These are phyloP conservation scores for Ochropleura plecta DNA, from an alignment of 2,888 invertebrate genomes.

Conservation along the genomic window DNA sequence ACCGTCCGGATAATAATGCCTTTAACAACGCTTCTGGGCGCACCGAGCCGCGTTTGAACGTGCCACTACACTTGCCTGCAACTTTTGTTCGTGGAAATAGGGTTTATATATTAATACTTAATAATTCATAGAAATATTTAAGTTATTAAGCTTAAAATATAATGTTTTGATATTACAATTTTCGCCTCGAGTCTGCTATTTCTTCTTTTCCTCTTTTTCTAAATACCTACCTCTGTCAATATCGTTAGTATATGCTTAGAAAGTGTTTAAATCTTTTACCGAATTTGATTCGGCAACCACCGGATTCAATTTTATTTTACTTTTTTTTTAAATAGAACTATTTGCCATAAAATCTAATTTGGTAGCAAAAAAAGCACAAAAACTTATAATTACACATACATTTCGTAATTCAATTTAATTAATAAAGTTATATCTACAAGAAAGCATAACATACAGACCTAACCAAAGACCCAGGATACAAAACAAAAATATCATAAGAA, in stretches of 20 bases:
- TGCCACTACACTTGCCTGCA: constrained; percentile 55
- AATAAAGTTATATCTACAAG: neutral
- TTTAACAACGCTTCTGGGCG: constrained; percentile 86
- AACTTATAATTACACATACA: neutral
- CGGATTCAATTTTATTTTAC: no score
- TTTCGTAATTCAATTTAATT: neutral
- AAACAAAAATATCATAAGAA: neutral
- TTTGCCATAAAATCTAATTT: neutral
- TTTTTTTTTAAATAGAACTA: no score
- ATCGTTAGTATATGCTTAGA: neutral
- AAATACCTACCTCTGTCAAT: neutral
- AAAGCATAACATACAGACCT: neutral
- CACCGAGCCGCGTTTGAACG: constrained; percentile 47
- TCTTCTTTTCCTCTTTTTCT: neutral
- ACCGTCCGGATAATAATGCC: constrained; percentile 90
- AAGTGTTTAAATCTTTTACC: neutral
- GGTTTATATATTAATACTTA: neutral
- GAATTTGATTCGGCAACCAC: neutral
- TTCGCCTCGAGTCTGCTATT: neutral
- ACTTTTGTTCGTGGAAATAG: neutral
- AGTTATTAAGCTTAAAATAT: no score
- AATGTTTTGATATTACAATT: no score
- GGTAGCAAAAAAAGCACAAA: neutral
- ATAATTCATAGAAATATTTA: neutral
- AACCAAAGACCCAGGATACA: neutral